phyloP scores from a whole-genome alignment of 2,113 vertebrate species.

The Gavialis gangeticus region DNA sequence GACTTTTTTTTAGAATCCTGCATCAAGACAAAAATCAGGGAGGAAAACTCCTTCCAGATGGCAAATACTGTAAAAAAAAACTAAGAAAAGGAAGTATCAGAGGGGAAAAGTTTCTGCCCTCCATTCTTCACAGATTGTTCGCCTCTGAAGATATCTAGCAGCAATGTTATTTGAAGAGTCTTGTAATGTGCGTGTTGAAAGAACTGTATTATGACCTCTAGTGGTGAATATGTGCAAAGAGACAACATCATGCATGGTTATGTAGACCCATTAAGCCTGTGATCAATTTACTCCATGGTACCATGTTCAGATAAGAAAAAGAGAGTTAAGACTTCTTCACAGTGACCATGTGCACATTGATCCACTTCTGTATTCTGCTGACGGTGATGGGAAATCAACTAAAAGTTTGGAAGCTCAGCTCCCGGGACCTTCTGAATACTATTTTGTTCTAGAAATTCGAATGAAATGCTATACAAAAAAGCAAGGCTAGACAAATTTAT shows the following conservation, averaged over 20 bases:
- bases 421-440: neutral
- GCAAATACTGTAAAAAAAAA: neutral
- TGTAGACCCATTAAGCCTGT: fast-evolving
- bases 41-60: neutral
- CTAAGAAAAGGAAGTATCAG: neutral
- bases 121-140: neutral
- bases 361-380: neutral
- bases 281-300: neutral
- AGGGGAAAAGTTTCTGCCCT: slow-evolving; percentile 18
- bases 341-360: neutral
- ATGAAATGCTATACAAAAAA: neutral
- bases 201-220: neutral
- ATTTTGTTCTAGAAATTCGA: neutral
- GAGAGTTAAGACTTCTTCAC: neutral
- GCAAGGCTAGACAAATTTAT: neutral
- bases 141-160: slow-evolving; percentile 11
- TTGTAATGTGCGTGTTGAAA: neutral
- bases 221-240: neutral
- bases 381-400: neutral
- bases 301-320: neutral
- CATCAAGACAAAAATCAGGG: neutral
- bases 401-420: neutral
- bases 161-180: neutral
- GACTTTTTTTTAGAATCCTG: slow-evolving; percentile 10
- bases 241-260: fast-evolving